Evolutionary conservation across 1,140 invertebrate species (phyloP).

Genomic region (Brachionus plicatilis): DNA sequence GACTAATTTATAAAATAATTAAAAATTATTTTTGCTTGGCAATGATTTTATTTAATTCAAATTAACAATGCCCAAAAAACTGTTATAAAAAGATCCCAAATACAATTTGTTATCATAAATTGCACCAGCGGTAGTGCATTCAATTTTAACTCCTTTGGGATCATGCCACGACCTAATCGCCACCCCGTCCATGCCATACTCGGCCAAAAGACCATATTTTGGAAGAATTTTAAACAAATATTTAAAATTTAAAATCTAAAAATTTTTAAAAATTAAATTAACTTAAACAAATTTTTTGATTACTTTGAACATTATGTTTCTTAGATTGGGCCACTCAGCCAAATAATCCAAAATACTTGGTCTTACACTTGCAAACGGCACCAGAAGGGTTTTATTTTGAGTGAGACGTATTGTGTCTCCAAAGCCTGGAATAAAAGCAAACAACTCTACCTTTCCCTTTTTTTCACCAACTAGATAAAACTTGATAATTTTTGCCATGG

Average conservation of each 20-base stretch:
- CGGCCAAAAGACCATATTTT: slow-evolving; percentile 12
- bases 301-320: background rate
- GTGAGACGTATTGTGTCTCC: slow-evolving; percentile 32
- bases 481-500: slow-evolving; percentile 7
- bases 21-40: background rate
- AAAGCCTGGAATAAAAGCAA: background rate
- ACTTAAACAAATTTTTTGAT: background rate
- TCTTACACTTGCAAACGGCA: background rate
- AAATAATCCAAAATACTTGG: background rate
- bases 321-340: background rate
- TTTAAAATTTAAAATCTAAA: slow-evolving; percentile 14
- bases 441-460: background rate
- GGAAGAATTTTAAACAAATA: background rate
- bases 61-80: slow-evolving; percentile 10
- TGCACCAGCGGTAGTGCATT: slow-evolving; percentile 4
- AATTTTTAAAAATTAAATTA: background rate
- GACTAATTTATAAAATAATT: background rate
- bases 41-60: background rate
- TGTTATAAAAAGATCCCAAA: slow-evolving; percentile 29
- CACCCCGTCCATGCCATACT: slow-evolving; percentile 29
- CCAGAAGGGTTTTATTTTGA: background rate
- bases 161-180: slow-evolving; percentile 19
- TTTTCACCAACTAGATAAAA: slow-evolving; percentile 1
- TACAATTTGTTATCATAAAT: slow-evolving; percentile 21
- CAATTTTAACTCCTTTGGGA: background rate